Evolutionary conservation across 2,888 invertebrate species (phyloP), one percentile per base, ranked within the genome.

Genomic region (Podotricha telesiphe): DNA sequence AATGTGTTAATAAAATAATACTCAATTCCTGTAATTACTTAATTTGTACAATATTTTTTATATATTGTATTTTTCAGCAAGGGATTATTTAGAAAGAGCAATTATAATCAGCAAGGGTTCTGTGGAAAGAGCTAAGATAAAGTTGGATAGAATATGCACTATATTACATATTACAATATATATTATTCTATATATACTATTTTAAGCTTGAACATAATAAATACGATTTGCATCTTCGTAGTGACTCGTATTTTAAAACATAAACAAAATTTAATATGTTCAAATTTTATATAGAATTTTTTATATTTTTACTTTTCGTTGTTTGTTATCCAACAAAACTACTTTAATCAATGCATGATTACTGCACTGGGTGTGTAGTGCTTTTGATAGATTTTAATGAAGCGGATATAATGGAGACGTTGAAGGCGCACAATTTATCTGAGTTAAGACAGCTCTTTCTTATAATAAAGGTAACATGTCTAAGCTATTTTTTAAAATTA

Each of bases 71-170:
- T 0, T 67, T 80, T 78, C 76, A 87, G 87, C 79, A 6, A 76
- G 82, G 67, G 79, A 77, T 1, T 86, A 83, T 66, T 70, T 88
- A 20, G 88, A 88, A 72, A 70, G 69, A 37, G 61, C 61, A 17
- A 72, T 76, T 11, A 74, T 76, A 11, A 42, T 59, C 10, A 67
- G 71, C 34, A 78, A 78, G 28, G 78, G 77, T 17, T 76, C 75
- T 0, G 47, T 76, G 3, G 78, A 77, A 56, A 74, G 78, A 17
- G 78, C 81, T 0, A 86, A 85, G 62, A 73, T 74, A 8, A 78
- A 77, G 11, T 70, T 86, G 13, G 86, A 86, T 20, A 82, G 76
- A 59, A 51, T 82, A 2, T 83, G 82, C 11, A 84, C 83, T n/a
- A n/a, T n/a, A n/a, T n/a, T n/a, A n/a, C n/a, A n/a, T n/a, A n/a